Evolutionary conservation across 2,888 invertebrate genomes (phyloP).

Genomic region (Ceriagrion tenellum): DNA sequence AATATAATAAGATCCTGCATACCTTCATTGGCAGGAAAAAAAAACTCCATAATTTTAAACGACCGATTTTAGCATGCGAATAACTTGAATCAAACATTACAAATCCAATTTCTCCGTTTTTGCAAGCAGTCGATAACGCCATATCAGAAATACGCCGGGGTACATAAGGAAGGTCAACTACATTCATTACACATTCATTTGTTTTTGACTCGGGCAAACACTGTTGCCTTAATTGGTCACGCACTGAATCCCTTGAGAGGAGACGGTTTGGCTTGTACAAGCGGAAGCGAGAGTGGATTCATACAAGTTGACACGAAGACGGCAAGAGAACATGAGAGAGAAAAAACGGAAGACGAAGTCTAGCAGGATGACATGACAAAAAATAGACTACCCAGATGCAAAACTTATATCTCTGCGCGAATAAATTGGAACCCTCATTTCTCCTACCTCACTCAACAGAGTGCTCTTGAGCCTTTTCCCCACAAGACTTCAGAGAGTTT

Average conservation of each 20-base stretch:
- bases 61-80: too few species aligned
- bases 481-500: too few species aligned
- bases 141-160: neutral
- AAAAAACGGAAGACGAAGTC: neutral
- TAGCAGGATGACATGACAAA: neutral
- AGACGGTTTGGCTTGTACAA: neutral
- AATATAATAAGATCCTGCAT: too few species aligned
- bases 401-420: neutral
- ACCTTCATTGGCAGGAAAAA: too few species aligned
- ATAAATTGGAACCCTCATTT: neutral
- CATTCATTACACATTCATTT: neutral
- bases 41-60: too few species aligned
- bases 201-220: neutral
- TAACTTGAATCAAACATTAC: too few species aligned
- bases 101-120: too few species aligned
- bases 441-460: neutral
- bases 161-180: neutral
- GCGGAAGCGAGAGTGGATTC: neutral
- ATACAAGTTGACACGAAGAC: neutral
- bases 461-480: neutral
- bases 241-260: neutral
- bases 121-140: too few species aligned
- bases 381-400: neutral
- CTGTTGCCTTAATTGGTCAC: neutral
- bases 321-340: neutral